phyloP scores from a whole-genome alignment of 2,113 vertebrate genomes.

The Spilogale gracilis region DNA sequence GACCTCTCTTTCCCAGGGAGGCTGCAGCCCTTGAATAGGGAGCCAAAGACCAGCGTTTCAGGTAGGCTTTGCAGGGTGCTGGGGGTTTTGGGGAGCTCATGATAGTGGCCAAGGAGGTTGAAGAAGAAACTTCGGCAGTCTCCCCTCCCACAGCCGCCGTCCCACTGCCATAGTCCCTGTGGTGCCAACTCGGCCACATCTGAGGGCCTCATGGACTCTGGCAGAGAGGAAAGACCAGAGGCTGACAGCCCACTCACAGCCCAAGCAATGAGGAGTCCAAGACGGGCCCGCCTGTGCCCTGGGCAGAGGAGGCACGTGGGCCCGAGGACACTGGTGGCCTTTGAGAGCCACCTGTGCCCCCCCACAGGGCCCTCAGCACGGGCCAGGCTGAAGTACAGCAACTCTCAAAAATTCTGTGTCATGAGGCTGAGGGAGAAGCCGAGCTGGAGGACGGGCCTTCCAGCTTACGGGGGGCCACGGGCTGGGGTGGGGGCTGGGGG shows the following conservation, averaged over 20 bases:
- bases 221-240: neutral
- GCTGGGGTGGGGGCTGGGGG: neutral
- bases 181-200: neutral
- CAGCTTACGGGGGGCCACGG: conserved; percentile 62
- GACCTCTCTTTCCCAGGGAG: neutral
- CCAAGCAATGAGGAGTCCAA: neutral
- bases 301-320: rapidly evolving
- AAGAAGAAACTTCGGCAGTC: rapidly evolving
- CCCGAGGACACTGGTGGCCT: neutral
- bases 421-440: conserved; percentile 77
- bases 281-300: neutral
- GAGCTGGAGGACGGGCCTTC: conserved; percentile 63
- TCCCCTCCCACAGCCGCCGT: neutral
- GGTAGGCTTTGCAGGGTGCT: neutral
- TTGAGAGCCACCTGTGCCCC: neutral
- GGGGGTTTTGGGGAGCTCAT: rapidly evolving
- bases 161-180: neutral
- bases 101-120: neutral
- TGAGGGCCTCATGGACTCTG: neutral
- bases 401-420: conserved; percentile 77
- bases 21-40: neutral
- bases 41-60: neutral
- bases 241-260: neutral
- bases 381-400: conserved; percentile 46
- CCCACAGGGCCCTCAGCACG: neutral